These are phyloP conservation scores for Cetoscarus ocellatus DNA, from an alignment of 2,797 vertebrate species.

Conservation along the genomic window DNA sequence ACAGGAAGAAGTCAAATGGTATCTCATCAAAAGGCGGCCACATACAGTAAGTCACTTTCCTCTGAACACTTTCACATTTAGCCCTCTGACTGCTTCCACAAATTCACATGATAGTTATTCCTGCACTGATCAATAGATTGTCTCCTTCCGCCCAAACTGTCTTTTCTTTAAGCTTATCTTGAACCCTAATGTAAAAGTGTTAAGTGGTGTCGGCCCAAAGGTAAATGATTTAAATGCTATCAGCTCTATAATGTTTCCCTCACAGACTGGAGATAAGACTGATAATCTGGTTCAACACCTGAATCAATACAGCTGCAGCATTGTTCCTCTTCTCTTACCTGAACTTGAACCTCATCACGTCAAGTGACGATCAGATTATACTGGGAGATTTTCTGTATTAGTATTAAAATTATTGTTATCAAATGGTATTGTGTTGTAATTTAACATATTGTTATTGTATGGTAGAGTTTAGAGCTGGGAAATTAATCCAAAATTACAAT, in stretches of 20 bases:
- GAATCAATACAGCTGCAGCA: background rate
- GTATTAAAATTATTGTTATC: background rate
- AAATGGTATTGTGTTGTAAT: background rate
- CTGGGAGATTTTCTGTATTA: background rate
- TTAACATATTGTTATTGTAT: background rate
- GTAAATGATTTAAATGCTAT: background rate
- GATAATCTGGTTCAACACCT: background rate
- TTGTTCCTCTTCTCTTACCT: background rate
- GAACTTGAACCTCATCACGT: background rate
- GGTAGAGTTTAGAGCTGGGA: too few relatives aligned
- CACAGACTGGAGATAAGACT: too few relatives aligned
- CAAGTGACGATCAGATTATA: background rate
- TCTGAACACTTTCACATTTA: conserved; percentile 2
- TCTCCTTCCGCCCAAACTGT: too few relatives aligned
- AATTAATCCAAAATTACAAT: too few relatives aligned
- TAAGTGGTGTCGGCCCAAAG: background rate
- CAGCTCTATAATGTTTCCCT: background rate
- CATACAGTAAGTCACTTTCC: background rate
- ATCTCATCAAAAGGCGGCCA: background rate
- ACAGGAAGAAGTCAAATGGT: background rate
- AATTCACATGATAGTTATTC: background rate
- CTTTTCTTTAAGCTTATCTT: too few relatives aligned
- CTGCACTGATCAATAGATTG: conserved; percentile 3
- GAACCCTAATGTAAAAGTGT: too few relatives aligned
- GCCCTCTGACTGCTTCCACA: background rate